phyloP scores from a whole-genome alignment of 2,797 vertebrate genomes.

The Danio jaintianensis region DNA sequence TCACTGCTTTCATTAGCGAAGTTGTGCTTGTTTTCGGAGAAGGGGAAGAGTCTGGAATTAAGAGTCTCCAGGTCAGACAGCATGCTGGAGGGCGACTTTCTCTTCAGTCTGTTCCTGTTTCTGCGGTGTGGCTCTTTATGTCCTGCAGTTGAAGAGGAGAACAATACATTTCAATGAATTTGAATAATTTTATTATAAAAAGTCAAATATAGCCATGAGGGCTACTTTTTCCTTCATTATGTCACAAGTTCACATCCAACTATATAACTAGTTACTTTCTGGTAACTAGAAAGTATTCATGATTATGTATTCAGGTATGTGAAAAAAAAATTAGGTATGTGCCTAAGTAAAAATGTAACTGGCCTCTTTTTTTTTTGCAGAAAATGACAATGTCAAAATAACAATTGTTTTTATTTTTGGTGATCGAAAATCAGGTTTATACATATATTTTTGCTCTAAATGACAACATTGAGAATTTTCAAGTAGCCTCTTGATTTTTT shows the following conservation, averaged over 20 bases:
- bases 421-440: too few relatives aligned
- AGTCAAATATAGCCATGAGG: neutral
- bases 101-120: conserved; percentile 77
- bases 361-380: too few relatives aligned
- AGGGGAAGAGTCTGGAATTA: conserved; percentile 76
- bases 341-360: too few relatives aligned
- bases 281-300: neutral
- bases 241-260: neutral
- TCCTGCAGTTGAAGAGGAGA: conserved; percentile 73
- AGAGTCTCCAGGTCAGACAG: conserved; percentile 81
- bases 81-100: conserved; percentile 69
- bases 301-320: conserved; percentile 49
- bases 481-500: too few relatives aligned
- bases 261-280: too few relatives aligned
- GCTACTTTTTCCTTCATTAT: neutral
- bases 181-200: neutral
- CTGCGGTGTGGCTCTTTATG: conserved; percentile 81
- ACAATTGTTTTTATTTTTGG: too few relatives aligned
- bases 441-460: too few relatives aligned
- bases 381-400: too few relatives aligned
- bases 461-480: too few relatives aligned
- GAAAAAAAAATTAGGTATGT: too few relatives aligned
- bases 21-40: conserved; percentile 66
- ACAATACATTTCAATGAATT: neutral
- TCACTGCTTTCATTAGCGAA: conserved; percentile 75